A percentile compares a stretch with the other conserved stretches of the same genome.
phyloP scores from a whole-genome alignment of 2,797 vertebrate species.

The Lates japonicus region DNA sequence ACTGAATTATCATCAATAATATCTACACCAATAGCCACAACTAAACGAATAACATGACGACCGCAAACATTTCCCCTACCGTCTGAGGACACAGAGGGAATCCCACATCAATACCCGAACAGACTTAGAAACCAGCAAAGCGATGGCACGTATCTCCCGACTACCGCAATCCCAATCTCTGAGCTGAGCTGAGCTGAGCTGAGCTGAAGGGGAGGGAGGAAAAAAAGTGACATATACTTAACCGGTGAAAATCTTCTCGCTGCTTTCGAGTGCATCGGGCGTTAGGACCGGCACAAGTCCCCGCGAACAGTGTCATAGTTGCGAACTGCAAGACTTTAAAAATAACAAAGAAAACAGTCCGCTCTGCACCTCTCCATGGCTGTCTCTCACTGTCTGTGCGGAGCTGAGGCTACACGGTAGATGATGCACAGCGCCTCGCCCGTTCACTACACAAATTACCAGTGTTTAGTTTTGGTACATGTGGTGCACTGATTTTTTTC shows the following conservation, averaged over 20 bases:
- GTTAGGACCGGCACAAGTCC: constrained; percentile 69
- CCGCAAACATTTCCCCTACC: constrained; percentile 24
- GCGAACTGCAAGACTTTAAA: constrained; percentile 83
- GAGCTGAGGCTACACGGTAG: constrained; percentile 64
- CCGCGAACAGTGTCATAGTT: constrained; percentile 80
- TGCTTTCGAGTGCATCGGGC: constrained; percentile 81
- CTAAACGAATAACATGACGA: constrained; percentile 34
- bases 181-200: constrained; percentile 53
- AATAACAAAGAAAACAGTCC: constrained; percentile 88
- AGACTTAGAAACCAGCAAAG: constrained; percentile 71
- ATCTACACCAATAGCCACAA: too few relatives aligned
- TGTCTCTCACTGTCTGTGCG: constrained; percentile 79
- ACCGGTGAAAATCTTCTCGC: constrained; percentile 83
- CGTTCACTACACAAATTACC: constrained; percentile 83
- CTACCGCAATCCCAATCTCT: constrained; percentile 82
- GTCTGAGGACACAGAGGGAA: constrained; percentile 59
- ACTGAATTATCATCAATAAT: too few relatives aligned
- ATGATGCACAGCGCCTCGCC: constrained; percentile 86
- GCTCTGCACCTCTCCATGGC: constrained; percentile 87
- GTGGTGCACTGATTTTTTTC: constrained; percentile 25
- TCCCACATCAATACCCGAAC: constrained; percentile 53
- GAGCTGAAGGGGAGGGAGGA: constrained; percentile 11
- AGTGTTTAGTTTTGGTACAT: constrained; percentile 37
- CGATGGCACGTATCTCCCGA: constrained; percentile 79
- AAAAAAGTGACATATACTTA: constrained; percentile 84